These are phyloP conservation scores for Etheostoma cragini DNA, from an alignment of 2,113 vertebrate species.

Conservation along the genomic window DNA sequence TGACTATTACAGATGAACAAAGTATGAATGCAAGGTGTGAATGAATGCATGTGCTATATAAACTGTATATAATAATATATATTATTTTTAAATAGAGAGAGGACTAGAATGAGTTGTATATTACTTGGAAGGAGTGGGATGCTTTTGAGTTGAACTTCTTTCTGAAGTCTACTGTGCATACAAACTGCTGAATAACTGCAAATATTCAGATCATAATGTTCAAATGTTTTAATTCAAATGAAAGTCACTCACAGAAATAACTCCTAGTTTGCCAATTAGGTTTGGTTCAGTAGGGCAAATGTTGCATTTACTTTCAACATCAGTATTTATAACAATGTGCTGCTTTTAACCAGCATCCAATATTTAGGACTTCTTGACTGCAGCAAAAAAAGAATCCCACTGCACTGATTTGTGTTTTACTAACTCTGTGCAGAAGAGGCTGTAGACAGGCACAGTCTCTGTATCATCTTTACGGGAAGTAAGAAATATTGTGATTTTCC, in stretches of 20 bases:
- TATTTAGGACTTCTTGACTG: conserved; percentile 28
- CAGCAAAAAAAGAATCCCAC: conserved; percentile 19
- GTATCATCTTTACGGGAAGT: conserved; percentile 14
- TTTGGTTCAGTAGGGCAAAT: conserved; percentile 1
- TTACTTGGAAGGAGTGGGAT: neutral
- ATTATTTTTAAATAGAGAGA: neutral
- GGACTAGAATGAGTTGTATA: neutral
- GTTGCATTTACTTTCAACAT: conserved; percentile 6
- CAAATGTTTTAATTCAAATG: neutral
- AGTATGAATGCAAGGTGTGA: conserved; percentile 49
- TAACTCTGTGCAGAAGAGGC: conserved; percentile 14
- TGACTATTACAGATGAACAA: conserved; percentile 63
- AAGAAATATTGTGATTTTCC: conserved; percentile 13
- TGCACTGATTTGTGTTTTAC: conserved; percentile 6
- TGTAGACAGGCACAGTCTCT: conserved; percentile 1
- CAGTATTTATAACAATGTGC: conserved; percentile 22
- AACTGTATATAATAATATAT: conserved; percentile 45
- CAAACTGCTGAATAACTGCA: neutral
- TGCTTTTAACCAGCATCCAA: conserved; percentile 19
- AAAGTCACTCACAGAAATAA: neutral
- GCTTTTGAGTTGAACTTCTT: neutral
- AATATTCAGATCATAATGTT: conserved; percentile 18
- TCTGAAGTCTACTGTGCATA: neutral
- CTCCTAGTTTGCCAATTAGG: neutral
- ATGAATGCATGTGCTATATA: conserved; percentile 20